These are phyloP conservation scores for Bombus affinis DNA, from an alignment of 1,140 invertebrate genomes.

Conservation along the genomic window DNA sequence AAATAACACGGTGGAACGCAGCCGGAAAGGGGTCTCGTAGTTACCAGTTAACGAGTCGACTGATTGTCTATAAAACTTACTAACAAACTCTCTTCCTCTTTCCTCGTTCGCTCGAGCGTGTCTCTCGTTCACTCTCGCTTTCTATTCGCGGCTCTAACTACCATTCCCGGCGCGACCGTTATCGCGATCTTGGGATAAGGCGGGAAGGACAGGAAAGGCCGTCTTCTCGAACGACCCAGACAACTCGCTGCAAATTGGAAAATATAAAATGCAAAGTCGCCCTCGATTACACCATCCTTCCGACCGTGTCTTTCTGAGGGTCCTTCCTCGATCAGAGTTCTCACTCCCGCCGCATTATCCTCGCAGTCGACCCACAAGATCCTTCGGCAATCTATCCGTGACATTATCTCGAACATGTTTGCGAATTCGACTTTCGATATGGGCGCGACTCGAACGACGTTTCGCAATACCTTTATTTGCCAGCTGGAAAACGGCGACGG, in stretches of 20 bases:
- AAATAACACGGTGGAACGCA: conserved; percentile 61
- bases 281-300: conserved; percentile 15
- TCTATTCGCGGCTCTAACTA: conserved; percentile 50
- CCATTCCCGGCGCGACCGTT: conserved; percentile 57
- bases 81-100: conserved; percentile 66
- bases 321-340: neutral
- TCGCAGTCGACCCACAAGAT: neutral
- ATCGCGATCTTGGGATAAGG: conserved; percentile 29
- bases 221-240: conserved; percentile 39
- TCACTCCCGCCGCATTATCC: neutral
- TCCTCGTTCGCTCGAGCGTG: neutral
- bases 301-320: neutral
- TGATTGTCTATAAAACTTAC: conserved; percentile 76
- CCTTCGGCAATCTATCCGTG: neutral
- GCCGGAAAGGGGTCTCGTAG: conserved; percentile 62
- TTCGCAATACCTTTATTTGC: neutral
- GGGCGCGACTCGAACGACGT: no score
- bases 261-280: conserved; percentile 68
- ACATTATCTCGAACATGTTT: neutral
- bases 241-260: conserved; percentile 67
- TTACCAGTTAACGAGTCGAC: conserved; percentile 73
- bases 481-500: neutral
- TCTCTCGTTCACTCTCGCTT: conserved; percentile 32
- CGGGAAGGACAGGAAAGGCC: neutral
- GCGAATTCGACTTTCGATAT: neutral